phyloP scores from a whole-genome alignment of 2,113 vertebrate genomes.

The Thinocorus orbignyianus region DNA sequence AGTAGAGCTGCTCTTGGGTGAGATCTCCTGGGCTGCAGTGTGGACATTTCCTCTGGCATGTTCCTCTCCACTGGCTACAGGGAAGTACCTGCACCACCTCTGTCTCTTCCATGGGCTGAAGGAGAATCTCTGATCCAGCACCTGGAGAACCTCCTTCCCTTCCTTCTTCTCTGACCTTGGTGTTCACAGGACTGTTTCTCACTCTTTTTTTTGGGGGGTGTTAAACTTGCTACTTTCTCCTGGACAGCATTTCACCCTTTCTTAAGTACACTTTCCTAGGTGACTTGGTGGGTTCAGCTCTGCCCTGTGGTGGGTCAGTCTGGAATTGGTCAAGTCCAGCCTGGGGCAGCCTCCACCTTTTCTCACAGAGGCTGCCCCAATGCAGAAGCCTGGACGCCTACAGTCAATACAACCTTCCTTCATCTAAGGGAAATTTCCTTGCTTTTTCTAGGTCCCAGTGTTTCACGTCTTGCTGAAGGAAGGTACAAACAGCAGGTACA shows the following conservation, averaged over 20 bases:
- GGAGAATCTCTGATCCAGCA: not conserved
- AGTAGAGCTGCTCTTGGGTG: not conserved
- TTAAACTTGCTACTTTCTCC: not conserved
- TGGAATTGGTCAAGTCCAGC: accelerated
- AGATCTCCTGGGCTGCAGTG: not conserved
- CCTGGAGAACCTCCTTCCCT: accelerated
- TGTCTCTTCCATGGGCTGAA: not conserved
- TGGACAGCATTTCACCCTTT: accelerated
- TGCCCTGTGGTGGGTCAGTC: accelerated
- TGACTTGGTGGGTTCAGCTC: not conserved
- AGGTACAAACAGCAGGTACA: not conserved
- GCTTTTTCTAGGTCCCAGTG: not conserved
- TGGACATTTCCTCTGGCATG: accelerated
- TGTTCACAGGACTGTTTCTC: not conserved
- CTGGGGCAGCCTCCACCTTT: accelerated
- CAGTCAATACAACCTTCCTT: not conserved
- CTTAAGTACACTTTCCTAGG: not conserved
- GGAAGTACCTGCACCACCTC: not conserved
- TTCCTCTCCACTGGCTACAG: not conserved
- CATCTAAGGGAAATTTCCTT: not conserved
- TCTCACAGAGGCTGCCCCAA: not conserved
- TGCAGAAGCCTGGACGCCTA: accelerated
- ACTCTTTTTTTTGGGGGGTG: no score
- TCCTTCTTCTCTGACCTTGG: not conserved
- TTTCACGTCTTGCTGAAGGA: not conserved